Percentiles rank a stretch among this genome's conserved stretches.
These are phyloP conservation scores for Platysternon megacephalum DNA, from an alignment of 2,113 vertebrate genomes.

Conservation along the genomic window DNA sequence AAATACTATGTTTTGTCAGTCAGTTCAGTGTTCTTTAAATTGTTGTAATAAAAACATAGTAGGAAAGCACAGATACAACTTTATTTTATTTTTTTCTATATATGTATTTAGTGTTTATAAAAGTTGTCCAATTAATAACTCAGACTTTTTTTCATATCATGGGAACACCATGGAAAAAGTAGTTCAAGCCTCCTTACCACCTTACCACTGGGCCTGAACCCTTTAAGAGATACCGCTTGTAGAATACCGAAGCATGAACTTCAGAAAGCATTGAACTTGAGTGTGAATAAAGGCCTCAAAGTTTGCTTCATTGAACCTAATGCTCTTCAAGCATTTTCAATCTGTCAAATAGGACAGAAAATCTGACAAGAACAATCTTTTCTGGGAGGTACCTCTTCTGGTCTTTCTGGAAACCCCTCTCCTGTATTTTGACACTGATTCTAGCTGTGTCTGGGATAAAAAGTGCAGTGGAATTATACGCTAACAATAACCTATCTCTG, in stretches of 20 bases:
- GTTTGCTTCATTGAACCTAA: background rate
- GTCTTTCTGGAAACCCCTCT: background rate
- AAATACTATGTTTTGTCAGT: background rate
- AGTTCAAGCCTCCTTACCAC: accelerated
- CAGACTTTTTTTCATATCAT: accelerated
- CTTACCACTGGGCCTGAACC: background rate
- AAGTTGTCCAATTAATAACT: background rate
- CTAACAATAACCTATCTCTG: background rate
- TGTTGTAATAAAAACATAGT: accelerated
- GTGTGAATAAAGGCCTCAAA: background rate
- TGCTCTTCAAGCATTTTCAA: background rate
- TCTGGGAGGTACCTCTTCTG: background rate
- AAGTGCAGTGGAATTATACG: accelerated
- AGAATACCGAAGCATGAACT: background rate
- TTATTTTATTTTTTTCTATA: background rate
- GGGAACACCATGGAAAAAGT: background rate
- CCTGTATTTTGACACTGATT: background rate
- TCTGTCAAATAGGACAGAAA: background rate
- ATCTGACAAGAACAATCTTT: background rate
- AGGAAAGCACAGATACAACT: background rate
- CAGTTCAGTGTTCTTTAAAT: background rate
- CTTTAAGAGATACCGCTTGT: background rate
- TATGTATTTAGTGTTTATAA: accelerated
- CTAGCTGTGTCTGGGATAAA: background rate
- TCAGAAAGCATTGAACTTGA: background rate